Base-by-base conservation (phyloP, 1,140 invertebrate genomes). In the Scaptomyza graminum region DNA sequence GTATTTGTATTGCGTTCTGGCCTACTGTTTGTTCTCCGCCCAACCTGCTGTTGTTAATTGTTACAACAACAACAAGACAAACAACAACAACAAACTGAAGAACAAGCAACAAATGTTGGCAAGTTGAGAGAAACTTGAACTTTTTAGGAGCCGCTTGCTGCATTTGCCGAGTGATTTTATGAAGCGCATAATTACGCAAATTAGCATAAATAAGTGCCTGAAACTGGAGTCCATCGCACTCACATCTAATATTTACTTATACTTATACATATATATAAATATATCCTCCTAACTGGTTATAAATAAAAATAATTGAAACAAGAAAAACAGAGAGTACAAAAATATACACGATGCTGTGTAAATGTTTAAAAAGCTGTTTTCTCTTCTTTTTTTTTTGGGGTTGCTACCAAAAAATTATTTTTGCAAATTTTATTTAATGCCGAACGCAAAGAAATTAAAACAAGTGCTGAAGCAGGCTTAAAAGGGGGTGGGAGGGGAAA, bases 101-200 rank as follows among this genome's bases (percentile, higher is more conserved):
- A 5, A 12, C 22, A 12, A 52, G 49, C 61, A 51, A 52, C 61
- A 70, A 63, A 54, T 52, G 75, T 49, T 44, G 46, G 69, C 59
- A 65, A 78, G 69, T 73, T 65, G 76, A 54, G 74, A 54, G 74
- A 76, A 82, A 82, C 70, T 87, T 81, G 66, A 49, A 41, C 12
- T 41, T 41, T 12, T n/a, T n/a, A n/a, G 52, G 13, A 55, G 77
- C 82, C 39, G 54, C 47, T 50, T 79, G 80, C 80, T 79, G 80
- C 80, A 84, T 79, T 84, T 73, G 72, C 76, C 72, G 55, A 85
- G 80, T 80, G 71, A 90, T 82, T 90, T 87, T 72, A 90, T 83
- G 87, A 73, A 90, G 87, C 87, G 87, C 82, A 85, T 90, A 90
- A 90, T 90, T 90, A 90, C 76, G 82, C 79, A 90, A 90, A 90